These are phyloP conservation scores for Diachasma alloeum DNA, from an alignment of 1,140 invertebrate genomes.

Conservation along the genomic window DNA sequence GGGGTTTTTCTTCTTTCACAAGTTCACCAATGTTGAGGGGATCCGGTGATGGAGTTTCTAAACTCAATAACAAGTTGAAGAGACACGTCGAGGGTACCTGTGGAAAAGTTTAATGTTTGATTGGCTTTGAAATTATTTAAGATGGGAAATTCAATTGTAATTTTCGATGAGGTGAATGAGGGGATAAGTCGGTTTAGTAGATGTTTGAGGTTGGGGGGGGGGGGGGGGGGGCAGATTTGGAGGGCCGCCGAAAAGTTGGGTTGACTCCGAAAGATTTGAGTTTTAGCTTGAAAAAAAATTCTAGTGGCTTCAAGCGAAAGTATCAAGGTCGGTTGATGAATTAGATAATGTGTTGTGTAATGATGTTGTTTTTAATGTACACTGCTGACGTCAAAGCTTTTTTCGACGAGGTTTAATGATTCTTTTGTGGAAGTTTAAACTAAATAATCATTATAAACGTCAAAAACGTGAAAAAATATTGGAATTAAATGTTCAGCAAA, in stretches of 20 bases:
- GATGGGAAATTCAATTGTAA: neutral
- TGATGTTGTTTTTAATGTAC: too few species aligned
- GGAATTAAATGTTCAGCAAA: too few species aligned
- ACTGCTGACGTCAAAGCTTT: too few species aligned
- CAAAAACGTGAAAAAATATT: too few species aligned
- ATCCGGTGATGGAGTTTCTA: conserved; percentile 93
- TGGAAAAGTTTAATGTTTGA: neutral
- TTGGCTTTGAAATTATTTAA: conserved; percentile 15
- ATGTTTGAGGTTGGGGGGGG: neutral
- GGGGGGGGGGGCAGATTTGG: too few species aligned
- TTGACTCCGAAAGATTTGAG: neutral
- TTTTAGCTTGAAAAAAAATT: too few species aligned
- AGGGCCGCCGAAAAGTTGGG: too few species aligned
- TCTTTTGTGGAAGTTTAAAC: too few species aligned
- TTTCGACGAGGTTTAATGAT: too few species aligned
- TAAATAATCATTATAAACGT: too few species aligned
- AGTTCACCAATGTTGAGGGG: conserved; percentile 94
- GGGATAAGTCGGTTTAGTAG: neutral
- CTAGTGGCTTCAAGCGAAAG: neutral
- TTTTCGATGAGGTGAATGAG: neutral
- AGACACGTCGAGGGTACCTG: conserved; percentile 89
- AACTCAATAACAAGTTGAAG: conserved; percentile 89
- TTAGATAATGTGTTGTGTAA: too few species aligned
- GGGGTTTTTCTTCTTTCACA: conserved; percentile 94
- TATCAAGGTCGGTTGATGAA: too few species aligned